Conservation (phyloP, 2,888 invertebrate species). For the Prenolepis imparis region DNA sequence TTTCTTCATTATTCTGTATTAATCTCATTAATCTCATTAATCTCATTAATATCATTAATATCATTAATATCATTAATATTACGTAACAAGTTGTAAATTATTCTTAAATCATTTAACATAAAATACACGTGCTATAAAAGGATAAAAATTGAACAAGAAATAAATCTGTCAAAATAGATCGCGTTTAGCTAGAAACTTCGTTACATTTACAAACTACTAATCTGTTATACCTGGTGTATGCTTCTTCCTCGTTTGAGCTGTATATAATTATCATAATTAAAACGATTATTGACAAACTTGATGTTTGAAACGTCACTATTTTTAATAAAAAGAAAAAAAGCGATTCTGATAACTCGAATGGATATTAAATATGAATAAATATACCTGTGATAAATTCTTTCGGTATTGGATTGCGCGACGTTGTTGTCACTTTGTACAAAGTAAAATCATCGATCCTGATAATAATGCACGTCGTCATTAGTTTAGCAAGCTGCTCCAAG, state of each 20-base stretch:
- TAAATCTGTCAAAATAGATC: slow-evolving; percentile 34
- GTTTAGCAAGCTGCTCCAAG: slow-evolving; percentile 92
- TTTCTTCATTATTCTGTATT: background rate
- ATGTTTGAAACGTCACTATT: slow-evolving; percentile 37
- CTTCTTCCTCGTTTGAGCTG: slow-evolving; percentile 86
- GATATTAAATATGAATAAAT: slow-evolving; percentile 16
- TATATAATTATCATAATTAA: slow-evolving; percentile 79
- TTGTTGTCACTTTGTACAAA: slow-evolving; percentile 93
- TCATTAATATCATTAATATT: slow-evolving; percentile 4
- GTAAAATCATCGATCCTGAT: slow-evolving; percentile 97
- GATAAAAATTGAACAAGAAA: slow-evolving; percentile 47
- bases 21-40: background rate
- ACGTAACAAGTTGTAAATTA: slow-evolving; percentile 35
- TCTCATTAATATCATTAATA: slow-evolving; percentile 1
- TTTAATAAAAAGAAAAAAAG: slow-evolving; percentile 45
- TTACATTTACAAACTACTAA: slow-evolving; percentile 76
- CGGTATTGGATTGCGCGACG: slow-evolving; percentile 90
- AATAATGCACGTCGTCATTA: slow-evolving; percentile 97
- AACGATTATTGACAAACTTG: slow-evolving; percentile 69
- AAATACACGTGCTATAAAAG: slow-evolving; percentile 7
- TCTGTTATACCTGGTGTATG: slow-evolving; percentile 83
- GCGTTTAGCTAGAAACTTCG: slow-evolving; percentile 44
- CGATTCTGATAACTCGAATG: background rate
- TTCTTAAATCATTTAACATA: slow-evolving; percentile 36
- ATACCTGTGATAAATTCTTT: slow-evolving; percentile 94